Conservation (phyloP, 2,888 invertebrate genomes). For the Eudemis profundana region DNA sequence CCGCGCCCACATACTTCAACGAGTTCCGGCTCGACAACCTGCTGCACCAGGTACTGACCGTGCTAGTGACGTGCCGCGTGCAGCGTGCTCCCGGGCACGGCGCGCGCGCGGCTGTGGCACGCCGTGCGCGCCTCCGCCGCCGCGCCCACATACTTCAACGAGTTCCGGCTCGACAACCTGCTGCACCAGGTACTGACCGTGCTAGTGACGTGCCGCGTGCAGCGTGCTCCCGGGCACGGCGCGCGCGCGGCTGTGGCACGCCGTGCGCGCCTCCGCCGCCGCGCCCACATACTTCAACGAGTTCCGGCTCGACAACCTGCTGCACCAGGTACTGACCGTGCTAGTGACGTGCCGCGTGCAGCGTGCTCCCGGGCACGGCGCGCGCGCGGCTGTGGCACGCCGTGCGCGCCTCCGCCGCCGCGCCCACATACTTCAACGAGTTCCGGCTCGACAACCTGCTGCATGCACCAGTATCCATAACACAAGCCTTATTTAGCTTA, state of each 20-base stretch:
- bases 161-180: conserved; percentile 69
- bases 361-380: not conserved
- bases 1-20: conserved; percentile 96
- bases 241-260: not conserved
- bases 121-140: conserved; percentile 96
- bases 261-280: conserved; percentile 1
- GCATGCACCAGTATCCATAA: no score
- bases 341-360: no score
- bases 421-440: not conserved
- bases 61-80: not conserved
- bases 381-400: conserved; percentile 1
- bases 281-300: conserved; percentile 69
- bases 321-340: conserved; percentile 91
- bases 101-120: conserved; percentile 92
- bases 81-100: conserved; percentile 87
- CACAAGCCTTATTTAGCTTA: no score
- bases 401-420: not conserved
- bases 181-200: no score
- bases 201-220: no score
- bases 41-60: conserved; percentile 78
- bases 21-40: conserved; percentile 90
- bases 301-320: conserved; percentile 87
- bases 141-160: conserved; percentile 94
- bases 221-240: no score
- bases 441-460: not conserved